Percentiles rank a stretch among this genome's conserved stretches.
phyloP scores from a whole-genome alignment of 2,797 vertebrate species.

The Spheniscus humboldti region DNA sequence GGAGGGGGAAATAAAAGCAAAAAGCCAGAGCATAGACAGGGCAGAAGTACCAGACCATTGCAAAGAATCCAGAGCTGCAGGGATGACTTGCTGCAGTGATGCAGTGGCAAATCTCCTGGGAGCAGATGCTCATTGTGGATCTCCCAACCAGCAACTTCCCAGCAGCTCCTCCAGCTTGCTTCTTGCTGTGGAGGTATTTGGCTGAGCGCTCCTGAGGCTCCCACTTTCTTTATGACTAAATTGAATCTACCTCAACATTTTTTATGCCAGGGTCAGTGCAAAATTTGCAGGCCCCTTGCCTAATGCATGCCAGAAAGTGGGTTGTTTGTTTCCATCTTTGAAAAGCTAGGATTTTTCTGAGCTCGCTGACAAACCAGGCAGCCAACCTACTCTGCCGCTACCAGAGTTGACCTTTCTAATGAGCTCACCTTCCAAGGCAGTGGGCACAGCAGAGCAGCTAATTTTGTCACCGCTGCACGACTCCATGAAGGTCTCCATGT shows the following conservation, averaged over 20 bases:
- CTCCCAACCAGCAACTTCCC: not conserved
- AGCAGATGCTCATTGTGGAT: not conserved
- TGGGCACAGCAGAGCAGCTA: constrained; percentile 76
- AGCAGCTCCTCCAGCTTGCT: not conserved
- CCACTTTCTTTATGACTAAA: not conserved
- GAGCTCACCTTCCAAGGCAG: constrained; percentile 70
- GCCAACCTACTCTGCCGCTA: not conserved
- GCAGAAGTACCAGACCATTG: not conserved
- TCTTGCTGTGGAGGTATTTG: not conserved
- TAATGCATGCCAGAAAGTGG: not conserved
- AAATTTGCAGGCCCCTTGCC: not conserved
- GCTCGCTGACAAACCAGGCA: not conserved
- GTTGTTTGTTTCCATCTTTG: not conserved
- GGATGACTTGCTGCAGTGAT: not conserved
- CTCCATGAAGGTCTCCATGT: constrained; percentile 75
- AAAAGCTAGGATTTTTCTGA: not conserved
- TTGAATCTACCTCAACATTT: not conserved
- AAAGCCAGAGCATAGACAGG: not conserved
- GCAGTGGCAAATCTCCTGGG: not conserved
- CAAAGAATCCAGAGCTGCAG: not conserved
- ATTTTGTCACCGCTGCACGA: constrained; percentile 82
- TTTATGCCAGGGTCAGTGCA: not conserved
- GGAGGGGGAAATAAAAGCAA: not conserved
- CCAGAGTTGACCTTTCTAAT: not conserved
- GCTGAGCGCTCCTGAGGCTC: not conserved